Evolutionary conservation across 2,888 invertebrate genomes (phyloP), one percentile per base, ranked within the genome.

Genomic region (Sialis fuliginosa): DNA sequence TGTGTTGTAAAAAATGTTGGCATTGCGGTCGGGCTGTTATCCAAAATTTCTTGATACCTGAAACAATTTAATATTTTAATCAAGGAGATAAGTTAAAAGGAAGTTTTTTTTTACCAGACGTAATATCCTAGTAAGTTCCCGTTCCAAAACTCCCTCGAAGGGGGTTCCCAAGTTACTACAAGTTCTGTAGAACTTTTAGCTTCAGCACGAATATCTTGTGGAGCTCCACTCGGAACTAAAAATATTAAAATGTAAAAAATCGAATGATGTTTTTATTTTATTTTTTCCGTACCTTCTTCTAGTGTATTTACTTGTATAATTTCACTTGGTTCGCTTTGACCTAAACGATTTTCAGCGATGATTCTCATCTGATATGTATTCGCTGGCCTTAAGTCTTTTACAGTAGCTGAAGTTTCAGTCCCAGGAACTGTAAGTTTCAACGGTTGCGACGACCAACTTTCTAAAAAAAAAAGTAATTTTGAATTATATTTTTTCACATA

Each of bases 321-420:
- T 63, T 88, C 88, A 56, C 88, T 87, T 42, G 86, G 86, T 58
- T 86, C 85, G 55, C 91, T 89, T 53, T 83, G 76, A 3, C 92
- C 92, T 52, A 92, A 71, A 57, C 87, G 76, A 66, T 92, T 92
- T 63, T 89, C 88, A 6, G 91, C 91, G 55, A 90, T 77, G 58
- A 92, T 83, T 55, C 91, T 74, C 56, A 92, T 74, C 61, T 90
- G 86, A 67, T 92, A 93, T 10, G 83, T 80, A 50, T 83, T 86
- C 6, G 90, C 84, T 8, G 92, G 92, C 49, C 82, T 81, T 33
- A 92, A 70, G 58, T 83, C 83, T 58, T 79, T 81, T 35, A 89
- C 79, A 52, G 79, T 82, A 34, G 85, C 81, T 53, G 82, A 79
- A 2, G 85, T 82, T 58, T 85, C 85, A n/a, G 81, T 77, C 4